A percentile compares a stretch with the other conserved stretches of the same genome.
These are phyloP conservation scores for Chiridota heheva DNA, from an alignment of 35 echinoderm and acorn worm genomes.

Conservation along the genomic window DNA sequence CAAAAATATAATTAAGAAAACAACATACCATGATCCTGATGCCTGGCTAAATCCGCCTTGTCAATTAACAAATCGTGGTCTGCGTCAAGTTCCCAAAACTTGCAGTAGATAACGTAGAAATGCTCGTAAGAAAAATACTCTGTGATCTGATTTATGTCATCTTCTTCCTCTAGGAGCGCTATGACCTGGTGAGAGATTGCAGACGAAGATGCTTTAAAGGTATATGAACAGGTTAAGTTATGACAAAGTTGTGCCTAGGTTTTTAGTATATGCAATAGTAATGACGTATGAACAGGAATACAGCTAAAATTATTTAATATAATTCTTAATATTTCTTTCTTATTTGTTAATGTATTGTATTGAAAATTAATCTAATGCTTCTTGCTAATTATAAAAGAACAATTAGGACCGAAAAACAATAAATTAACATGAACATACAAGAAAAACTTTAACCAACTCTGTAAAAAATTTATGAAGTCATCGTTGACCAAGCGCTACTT, in stretches of 20 bases:
- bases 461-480: no score
- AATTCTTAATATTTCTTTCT: no score
- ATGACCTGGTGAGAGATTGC: conserved; percentile 58
- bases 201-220: no score
- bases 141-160: conserved; percentile 97
- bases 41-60: conserved; percentile 80
- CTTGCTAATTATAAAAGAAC: no score
- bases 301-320: no score
- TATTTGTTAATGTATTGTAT: background rate
- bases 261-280: no score
- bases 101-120: conserved; percentile 99
- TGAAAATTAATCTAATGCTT: no score
- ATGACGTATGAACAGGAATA: no score
- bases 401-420: no score
- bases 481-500: no score
- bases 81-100: conserved; percentile 98
- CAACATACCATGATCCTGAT: conserved; percentile 90
- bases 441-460: no score
- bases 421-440: no score
- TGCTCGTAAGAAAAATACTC: conserved; percentile 99
- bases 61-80: conserved; percentile 96
- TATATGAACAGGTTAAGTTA: background rate
- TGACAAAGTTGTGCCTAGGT: background rate
- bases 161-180: conserved; percentile 87
- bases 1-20: background rate